These are phyloP conservation scores for Colostygia pectinataria DNA, from an alignment of 2,888 invertebrate genomes.

Conservation along the genomic window DNA sequence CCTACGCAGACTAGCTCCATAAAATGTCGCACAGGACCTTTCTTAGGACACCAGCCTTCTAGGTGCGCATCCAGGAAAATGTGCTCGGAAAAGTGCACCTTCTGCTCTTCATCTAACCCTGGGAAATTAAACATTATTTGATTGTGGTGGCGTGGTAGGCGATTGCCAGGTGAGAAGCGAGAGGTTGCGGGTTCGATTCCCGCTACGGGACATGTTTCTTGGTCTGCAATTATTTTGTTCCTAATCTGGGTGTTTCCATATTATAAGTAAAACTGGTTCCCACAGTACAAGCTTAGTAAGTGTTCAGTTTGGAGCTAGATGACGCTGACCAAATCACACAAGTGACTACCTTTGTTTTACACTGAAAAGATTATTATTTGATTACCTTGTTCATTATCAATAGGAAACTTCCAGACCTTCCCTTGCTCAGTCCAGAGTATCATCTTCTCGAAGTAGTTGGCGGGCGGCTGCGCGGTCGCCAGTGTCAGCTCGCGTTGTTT, in stretches of 20 bases:
- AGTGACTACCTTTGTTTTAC: too few species aligned
- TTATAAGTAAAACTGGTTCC: too few species aligned
- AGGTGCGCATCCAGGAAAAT: slow-evolving; percentile 95
- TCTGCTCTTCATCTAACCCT: slow-evolving; percentile 86
- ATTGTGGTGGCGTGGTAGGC: too few species aligned
- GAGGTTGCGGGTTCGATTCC: too few species aligned
- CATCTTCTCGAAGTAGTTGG: slow-evolving; percentile 96
- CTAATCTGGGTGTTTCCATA: too few species aligned
- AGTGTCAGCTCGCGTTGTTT: slow-evolving; percentile 86
- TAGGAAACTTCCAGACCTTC: slow-evolving; percentile 98
- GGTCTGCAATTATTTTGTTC: too few species aligned
- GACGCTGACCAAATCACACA: too few species aligned
- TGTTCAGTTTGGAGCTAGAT: too few species aligned
- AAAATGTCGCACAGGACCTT: slow-evolving; percentile 96
- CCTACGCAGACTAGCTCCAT: slow-evolving; percentile 98
- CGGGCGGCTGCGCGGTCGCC: slow-evolving; percentile 87
- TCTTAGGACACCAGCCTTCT: slow-evolving; percentile 93
- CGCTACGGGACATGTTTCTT: too few species aligned
- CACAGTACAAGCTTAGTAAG: too few species aligned
- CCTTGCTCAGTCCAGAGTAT: slow-evolving; percentile 96
- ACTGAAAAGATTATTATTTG: too few species aligned
- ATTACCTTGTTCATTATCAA: slow-evolving; percentile 98
- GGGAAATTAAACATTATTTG: slow-evolving; percentile 2
- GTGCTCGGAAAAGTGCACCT: slow-evolving; percentile 95
- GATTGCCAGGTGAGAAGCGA: too few species aligned